Conservation (phyloP, 2,797 vertebrate genomes). For the Bovichtus variegatus region DNA sequence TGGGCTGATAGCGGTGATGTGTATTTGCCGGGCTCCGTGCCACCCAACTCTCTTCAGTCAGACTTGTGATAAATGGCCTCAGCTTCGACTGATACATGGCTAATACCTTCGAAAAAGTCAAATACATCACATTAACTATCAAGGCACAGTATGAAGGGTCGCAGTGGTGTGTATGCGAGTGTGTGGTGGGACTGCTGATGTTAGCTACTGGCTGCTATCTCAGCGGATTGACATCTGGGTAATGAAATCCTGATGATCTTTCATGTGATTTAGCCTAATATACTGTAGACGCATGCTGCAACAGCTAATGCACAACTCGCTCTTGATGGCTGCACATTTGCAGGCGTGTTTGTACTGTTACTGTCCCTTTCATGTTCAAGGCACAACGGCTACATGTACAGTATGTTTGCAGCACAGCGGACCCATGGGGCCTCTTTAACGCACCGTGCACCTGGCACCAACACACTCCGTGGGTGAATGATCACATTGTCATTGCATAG, state of each 20-base stretch:
- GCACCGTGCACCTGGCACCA: slow-evolving; percentile 1
- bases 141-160: slow-evolving; percentile 2
- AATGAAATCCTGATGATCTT: slow-evolving; percentile 57
- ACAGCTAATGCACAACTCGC: not conserved
- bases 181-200: slow-evolving; percentile 37
- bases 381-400: not conserved
- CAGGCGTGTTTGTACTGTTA: not conserved
- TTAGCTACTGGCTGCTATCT: slow-evolving; percentile 41
- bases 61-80: slow-evolving; percentile 48
- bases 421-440: not conserved
- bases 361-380: slow-evolving; percentile 21
- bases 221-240: slow-evolving; percentile 65
- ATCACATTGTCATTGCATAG: not conserved
- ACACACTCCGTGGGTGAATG: not conserved
- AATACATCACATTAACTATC: slow-evolving; percentile 60
- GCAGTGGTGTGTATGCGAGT: slow-evolving; percentile 3
- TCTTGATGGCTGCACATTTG: slow-evolving; percentile 3
- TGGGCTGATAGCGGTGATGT: slow-evolving; percentile 51
- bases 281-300: not conserved
- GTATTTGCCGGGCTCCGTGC: slow-evolving; percentile 49
- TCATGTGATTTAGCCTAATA: not conserved
- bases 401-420: not conserved
- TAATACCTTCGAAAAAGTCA: slow-evolving; percentile 54
- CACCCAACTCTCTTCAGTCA: slow-evolving; percentile 60
- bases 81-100: slow-evolving; percentile 59